Base-by-base conservation (phyloP, 2,797 vertebrate species). In the Rhabdomys pumilio region DNA sequence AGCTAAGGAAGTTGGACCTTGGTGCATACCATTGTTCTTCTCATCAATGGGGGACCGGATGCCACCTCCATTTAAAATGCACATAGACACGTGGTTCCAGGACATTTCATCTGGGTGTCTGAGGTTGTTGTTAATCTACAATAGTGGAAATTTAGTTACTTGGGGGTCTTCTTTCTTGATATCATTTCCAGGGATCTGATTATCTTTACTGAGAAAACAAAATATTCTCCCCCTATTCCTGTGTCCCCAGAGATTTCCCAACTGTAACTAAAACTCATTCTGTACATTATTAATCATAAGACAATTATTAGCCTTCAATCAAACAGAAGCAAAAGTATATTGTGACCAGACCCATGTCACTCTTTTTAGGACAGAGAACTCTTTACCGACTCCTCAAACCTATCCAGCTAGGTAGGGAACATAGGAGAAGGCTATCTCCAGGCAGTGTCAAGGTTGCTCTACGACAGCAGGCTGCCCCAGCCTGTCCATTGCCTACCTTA, bases 61-160 rank as follows among this genome's bases (percentile, higher is more conserved):
- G 73, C 98, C 98, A 0, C 99, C 99, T 57, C 99, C 99, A 6
- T 99, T 99, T 22, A 99, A 44, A 97, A 99, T 98, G 98, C 99
- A 99, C 98, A 99, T 98, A 31, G 99, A 99, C 92, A 99, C 99
- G 0, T 99, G 99, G 98, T 99, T 99, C 99, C 99, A 99, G 12
- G 97, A 98, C 24, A 94, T 89, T 0, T 98, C 98, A 80, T 99
- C 98, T 0, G 99, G 97, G 73, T 57, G 97, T 86, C 98, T 87
- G 3, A 99, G 95, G 76, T 99, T 99, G 98, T 99, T 99, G 97
- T 99, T 98, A 67, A 99, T 98, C 99, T 99, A 96, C 38, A 97
- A 96, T 80, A 84, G 92, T 96, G 92, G 0, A 96, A 65, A 80
- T 81, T 94, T 76, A 95, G 2, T 87, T 82, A 94, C 95, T 98